These are phyloP conservation scores for Saccopteryx bilineata DNA, from an alignment of 2,113 vertebrate genomes.

Conservation along the genomic window DNA sequence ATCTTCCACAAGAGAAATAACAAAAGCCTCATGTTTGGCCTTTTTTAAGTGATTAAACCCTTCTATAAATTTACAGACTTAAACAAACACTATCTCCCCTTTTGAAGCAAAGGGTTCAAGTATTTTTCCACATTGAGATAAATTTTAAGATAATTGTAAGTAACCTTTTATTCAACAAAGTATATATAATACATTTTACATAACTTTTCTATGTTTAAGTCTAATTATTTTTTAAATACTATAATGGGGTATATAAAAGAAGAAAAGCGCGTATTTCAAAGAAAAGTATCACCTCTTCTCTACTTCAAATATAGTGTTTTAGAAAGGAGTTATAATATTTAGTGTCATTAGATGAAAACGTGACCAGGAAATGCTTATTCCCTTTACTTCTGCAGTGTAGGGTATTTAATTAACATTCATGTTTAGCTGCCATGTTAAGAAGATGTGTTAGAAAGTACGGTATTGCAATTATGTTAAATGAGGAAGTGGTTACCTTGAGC, in stretches of 20 bases:
- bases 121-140: constrained; percentile 11
- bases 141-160: constrained; percentile 47
- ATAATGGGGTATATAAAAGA: not conserved
- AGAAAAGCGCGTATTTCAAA: constrained; percentile 41
- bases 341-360: constrained; percentile 30
- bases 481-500: not conserved
- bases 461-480: not conserved
- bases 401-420: not conserved
- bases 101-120: constrained; percentile 39
- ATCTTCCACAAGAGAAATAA: constrained; percentile 45
- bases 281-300: not conserved
- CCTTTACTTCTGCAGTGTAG: constrained; percentile 4
- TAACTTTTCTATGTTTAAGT: constrained; percentile 43
- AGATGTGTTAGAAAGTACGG: not conserved
- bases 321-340: not conserved
- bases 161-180: constrained; percentile 37
- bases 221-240: not conserved
- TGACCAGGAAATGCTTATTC: constrained; percentile 9
- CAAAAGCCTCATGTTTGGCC: not conserved
- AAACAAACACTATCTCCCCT: constrained; percentile 22
- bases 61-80: constrained; percentile 2
- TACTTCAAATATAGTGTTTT: not conserved
- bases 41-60: not conserved
- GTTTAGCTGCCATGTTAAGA: not conserved
- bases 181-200: not conserved